Base-by-base conservation (phyloP, 1,140 invertebrate species). In the Planococcus citri region DNA sequence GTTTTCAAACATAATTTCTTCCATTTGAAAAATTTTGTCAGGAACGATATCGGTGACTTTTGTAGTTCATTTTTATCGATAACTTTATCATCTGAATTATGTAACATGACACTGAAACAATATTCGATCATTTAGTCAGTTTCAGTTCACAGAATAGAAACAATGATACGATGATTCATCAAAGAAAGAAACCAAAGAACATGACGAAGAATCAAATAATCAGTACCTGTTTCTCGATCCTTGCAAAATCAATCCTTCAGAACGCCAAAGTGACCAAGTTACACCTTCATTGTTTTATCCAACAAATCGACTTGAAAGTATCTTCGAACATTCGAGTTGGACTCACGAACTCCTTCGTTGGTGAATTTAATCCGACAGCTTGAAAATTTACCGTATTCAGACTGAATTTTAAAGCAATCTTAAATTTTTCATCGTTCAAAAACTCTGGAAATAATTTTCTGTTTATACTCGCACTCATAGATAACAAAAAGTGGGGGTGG, bases 11-110 rank as follows among this genome's bases (percentile, higher is more conserved):
- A 64, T 64, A 64, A 64, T 64, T 64, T 64, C 25, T 64, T 64
- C 60, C 60, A 64, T 17, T 64, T 64, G 60, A 64, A 64, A 64
- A 64, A 64, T 25, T 64, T 64, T 20, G 60, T 64, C 9, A 64
- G 17, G 17, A 64, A 64, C 20, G 60, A 64, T 24, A 64, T 64
- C 20, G 60, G 60, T 20, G 60, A 64, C 17, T 25, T 64, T 25
- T 64, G 60, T 10, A 64, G 9, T 24, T 64, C 60, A 27, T 64
- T 24, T 64, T 64, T 64, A 25, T 64, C 25, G 9, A 64, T 24
- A 1, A 3, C 20, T 17, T 64, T 64, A 3, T 64, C 60, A 17
- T 64, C 60, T 12, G 60, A 64, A 27, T 64, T 64, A 9, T 64
- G 60, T 27, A 64, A 64, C 60, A 64, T 64, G 25, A 27, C 60